phyloP scores from a whole-genome alignment of 2,797 vertebrate species.

The Labroides dimidiatus region DNA sequence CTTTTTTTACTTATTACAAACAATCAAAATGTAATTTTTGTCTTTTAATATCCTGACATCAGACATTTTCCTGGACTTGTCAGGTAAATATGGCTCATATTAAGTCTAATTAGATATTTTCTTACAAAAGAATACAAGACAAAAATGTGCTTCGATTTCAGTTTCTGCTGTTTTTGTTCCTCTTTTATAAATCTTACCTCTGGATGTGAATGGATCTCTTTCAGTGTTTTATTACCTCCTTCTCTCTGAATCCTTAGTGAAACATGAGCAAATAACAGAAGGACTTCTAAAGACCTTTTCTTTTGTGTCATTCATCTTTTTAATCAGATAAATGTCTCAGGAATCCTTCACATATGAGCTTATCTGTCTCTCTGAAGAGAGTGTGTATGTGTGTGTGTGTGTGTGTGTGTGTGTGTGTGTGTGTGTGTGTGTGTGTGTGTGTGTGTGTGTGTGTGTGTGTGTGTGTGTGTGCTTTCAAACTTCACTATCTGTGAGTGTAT shows the following conservation, averaged over 20 bases:
- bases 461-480: slow-evolving; percentile 1
- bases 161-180: no score
- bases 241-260: not conserved
- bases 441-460: not conserved
- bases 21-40: no score
- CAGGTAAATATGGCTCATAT: no score
- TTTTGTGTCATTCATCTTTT: not conserved
- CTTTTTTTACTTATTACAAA: no score
- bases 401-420: slow-evolving; percentile 11
- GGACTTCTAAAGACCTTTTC: not conserved
- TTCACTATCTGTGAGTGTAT: not conserved
- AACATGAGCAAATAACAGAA: not conserved
- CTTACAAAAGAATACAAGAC: no score
- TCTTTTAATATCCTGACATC: no score
- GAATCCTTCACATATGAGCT: not conserved
- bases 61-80: no score
- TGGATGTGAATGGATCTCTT: no score
- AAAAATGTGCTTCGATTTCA: no score
- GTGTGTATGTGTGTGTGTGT: not conserved
- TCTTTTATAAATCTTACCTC: no score
- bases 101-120: no score
- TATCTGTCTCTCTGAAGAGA: not conserved
- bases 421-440: slow-evolving; percentile 9
- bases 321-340: not conserved
- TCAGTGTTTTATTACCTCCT: no score